phyloP scores from a whole-genome alignment of 2,113 vertebrate species.

The Dermatemys mawii region DNA sequence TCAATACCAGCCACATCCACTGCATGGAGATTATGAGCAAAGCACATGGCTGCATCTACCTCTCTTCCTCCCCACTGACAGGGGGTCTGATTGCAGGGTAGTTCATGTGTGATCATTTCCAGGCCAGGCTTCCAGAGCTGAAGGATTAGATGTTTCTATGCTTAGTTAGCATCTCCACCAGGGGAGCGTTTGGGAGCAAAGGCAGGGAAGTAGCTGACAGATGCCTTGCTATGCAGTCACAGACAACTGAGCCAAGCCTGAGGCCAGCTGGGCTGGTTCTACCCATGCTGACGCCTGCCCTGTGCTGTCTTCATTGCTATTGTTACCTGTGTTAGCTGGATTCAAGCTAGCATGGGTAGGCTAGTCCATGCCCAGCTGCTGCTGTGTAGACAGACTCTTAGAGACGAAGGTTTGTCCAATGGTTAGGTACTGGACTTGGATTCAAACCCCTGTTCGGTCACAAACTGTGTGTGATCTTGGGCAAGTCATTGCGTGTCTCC shows the following conservation, averaged over 20 bases:
- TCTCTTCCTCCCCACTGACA: not conserved
- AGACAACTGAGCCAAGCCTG: not conserved
- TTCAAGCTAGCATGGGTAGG: not conserved
- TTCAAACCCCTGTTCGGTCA: not conserved
- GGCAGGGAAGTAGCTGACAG: not conserved
- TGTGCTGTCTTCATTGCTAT: not conserved
- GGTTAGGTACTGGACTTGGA: accelerated
- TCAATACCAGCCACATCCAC: not conserved
- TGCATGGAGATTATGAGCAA: not conserved
- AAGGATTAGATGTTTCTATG: not conserved
- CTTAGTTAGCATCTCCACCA: not conserved
- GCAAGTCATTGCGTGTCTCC: not conserved
- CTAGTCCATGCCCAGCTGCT: not conserved
- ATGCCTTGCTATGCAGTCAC: not conserved
- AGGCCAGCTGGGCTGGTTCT: not conserved
- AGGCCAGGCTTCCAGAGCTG: not conserved
- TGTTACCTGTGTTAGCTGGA: not conserved
- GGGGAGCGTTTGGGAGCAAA: not conserved
- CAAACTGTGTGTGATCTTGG: not conserved
- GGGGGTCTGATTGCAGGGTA: not conserved
- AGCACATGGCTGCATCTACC: not conserved
- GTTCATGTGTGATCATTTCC: not conserved
- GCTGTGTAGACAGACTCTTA: not conserved
- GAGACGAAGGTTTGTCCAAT: not conserved
- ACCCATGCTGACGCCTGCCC: not conserved